Evolutionary conservation across 1,140 invertebrate species (phyloP).

Genomic region (Drosophila pruinosa): DNA sequence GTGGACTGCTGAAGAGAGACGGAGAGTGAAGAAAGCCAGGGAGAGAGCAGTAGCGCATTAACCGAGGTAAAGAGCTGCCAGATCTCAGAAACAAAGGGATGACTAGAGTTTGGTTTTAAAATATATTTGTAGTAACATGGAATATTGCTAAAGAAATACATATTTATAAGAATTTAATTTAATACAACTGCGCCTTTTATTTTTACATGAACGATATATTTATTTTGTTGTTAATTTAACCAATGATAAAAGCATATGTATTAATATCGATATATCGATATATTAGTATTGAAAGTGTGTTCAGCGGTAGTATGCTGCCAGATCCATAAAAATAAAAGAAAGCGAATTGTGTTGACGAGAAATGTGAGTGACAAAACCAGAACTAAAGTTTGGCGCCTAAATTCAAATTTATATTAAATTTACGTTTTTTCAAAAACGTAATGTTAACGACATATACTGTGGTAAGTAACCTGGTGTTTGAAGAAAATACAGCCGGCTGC

Average conservation of each 20-base stretch:
- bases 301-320: neutral
- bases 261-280: neutral
- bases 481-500: slow-evolving; percentile 9
- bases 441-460: neutral
- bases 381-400: slow-evolving; percentile 2
- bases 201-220: neutral
- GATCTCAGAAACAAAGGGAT: neutral
- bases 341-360: neutral
- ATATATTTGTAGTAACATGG: neutral
- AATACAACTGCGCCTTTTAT: neutral
- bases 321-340: neutral
- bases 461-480: slow-evolving; percentile 4
- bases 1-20: slow-evolving; percentile 56
- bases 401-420: slow-evolving; percentile 1
- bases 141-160: neutral
- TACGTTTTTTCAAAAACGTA: neutral
- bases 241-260: neutral
- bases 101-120: neutral
- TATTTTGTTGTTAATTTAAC: neutral
- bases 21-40: slow-evolving; percentile 51
- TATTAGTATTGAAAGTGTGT: neutral
- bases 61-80: slow-evolving; percentile 22
- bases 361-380: neutral
- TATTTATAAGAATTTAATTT: neutral
- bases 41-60: slow-evolving; percentile 51